Base-by-base conservation (phyloP, 23 tunicate species). In the Trididemnum clinides region DNA sequence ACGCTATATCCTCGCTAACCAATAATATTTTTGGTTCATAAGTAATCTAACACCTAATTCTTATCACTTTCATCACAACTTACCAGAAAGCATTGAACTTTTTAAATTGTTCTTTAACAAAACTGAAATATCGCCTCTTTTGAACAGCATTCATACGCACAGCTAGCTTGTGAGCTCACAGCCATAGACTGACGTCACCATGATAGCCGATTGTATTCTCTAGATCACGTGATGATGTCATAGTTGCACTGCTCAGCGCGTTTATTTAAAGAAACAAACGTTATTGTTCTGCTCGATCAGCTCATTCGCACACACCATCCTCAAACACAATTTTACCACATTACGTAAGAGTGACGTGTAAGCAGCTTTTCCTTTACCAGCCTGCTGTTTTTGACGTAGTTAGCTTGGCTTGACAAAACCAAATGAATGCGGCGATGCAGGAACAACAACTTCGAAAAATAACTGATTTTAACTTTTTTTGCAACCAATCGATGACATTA, bases 201-300 rank as follows among this genome's bases (percentile, higher is more conserved):
- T 26, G 32, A 64, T 37, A 64, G 70, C 33, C 82, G 91, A 81
- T 87, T 78, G 84, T 92, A 64, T 69, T 77, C 88, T 5, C 75
- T 73, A 44, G 97, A 92, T 81, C 90, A 90, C 91, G 88, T 82
- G 87, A 76, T 92, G 97, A 92, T 92, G 97, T 92, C 97, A 92
- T 87, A 54, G 90, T 51, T 83, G 86, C 82, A 82, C 78, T 85
- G 70, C 36, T 64, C 50, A 19, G 36, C 33, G 80, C 73, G 81
- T 63, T 86, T 82, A 80, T 51, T 51, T 51, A 51, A 78, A 78
- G 66, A 78, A 21, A 51, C 19, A 78, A 78, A 54, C 66, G 1
- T 37, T 21, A 78, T 23, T 51, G 37, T 4, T 23, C 66, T 30
- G 66, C 37, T 15, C 39, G 4, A 31, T 6, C 18, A 12, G 38